Evolutionary conservation across 1,140 invertebrate species (phyloP).

Genomic region (Hypothenemus hampei): DNA sequence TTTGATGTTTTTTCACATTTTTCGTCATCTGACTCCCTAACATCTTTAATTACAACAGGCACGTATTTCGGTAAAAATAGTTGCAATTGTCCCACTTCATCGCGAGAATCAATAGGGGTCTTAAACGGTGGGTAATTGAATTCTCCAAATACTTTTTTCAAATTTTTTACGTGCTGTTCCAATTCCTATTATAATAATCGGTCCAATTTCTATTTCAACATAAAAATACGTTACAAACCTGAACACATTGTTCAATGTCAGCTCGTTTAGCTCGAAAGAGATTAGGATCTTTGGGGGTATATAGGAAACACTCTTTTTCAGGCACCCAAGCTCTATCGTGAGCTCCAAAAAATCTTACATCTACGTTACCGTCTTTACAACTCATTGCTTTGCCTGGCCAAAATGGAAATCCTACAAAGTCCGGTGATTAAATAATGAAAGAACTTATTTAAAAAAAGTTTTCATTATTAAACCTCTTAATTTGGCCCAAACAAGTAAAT

Average conservation of each 20-base stretch:
- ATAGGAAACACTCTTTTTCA: slow-evolving; percentile 76
- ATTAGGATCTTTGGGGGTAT: slow-evolving; percentile 64
- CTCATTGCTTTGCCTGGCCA: slow-evolving; percentile 92
- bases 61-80: slow-evolving; percentile 61
- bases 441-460: background rate
- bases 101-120: slow-evolving; percentile 62
- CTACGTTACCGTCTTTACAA: slow-evolving; percentile 68
- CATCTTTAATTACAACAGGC: background rate
- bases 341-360: slow-evolving; percentile 90
- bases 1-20: background rate
- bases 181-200: too few species aligned
- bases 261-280: slow-evolving; percentile 54
- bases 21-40: background rate
- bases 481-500: slow-evolving; percentile 87
- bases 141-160: slow-evolving; percentile 66
- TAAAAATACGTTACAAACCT: slow-evolving; percentile 31
- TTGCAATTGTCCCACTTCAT: slow-evolving; percentile 62
- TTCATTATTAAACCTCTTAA: slow-evolving; percentile 60
- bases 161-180: slow-evolving; percentile 66
- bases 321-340: slow-evolving; percentile 91
- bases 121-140: slow-evolving; percentile 74
- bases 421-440: background rate
- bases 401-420: slow-evolving; percentile 70
- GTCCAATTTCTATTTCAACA: background rate
- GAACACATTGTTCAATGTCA: slow-evolving; percentile 61